Evolutionary conservation across 1,140 invertebrate species (phyloP).

Genomic region (Drosophila yakuba): DNA sequence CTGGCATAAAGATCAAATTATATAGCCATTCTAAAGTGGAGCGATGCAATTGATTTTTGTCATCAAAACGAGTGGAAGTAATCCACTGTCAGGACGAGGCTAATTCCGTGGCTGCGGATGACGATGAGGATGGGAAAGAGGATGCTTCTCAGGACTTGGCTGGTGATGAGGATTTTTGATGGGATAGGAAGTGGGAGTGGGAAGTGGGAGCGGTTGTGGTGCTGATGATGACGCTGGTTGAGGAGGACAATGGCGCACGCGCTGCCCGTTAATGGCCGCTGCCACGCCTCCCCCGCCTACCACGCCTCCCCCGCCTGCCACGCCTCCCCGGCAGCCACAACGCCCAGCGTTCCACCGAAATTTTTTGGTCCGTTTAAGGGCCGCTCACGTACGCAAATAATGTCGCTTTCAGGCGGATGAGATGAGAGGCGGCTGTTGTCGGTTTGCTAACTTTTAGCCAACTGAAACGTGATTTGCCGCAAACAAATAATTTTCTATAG

Average conservation of each 20-base stretch:
- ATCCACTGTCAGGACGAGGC: constrained; percentile 36
- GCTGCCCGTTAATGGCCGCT: constrained; percentile 56
- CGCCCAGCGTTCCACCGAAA: neutral
- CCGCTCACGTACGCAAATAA: constrained; percentile 62
- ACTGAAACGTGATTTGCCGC: constrained; percentile 62
- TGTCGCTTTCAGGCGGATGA: constrained; percentile 52
- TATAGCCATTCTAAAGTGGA: constrained; percentile 25
- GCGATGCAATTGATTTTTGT: constrained; percentile 37
- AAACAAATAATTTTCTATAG: constrained; percentile 57
- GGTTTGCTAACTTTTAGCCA: constrained; percentile 61
- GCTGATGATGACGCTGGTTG: constrained; percentile 15
- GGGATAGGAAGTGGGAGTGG: no score
- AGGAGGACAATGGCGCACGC: constrained; percentile 54
- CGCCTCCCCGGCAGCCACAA: neutral
- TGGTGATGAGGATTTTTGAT: neutral
- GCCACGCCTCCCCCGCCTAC: constrained; percentile 10
- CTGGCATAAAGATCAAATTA: constrained; percentile 26
- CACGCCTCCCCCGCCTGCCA: neutral
- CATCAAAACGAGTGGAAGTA: constrained; percentile 45
- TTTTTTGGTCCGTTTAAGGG: constrained; percentile 38
- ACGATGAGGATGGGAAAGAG: neutral
- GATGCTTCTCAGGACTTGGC: neutral
- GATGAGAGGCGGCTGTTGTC: constrained; percentile 46
- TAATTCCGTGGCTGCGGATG: constrained; percentile 4
- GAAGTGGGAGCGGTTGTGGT: no score